phyloP scores from a whole-genome alignment of 2,113 vertebrate species.

The Mobula birostris region DNA sequence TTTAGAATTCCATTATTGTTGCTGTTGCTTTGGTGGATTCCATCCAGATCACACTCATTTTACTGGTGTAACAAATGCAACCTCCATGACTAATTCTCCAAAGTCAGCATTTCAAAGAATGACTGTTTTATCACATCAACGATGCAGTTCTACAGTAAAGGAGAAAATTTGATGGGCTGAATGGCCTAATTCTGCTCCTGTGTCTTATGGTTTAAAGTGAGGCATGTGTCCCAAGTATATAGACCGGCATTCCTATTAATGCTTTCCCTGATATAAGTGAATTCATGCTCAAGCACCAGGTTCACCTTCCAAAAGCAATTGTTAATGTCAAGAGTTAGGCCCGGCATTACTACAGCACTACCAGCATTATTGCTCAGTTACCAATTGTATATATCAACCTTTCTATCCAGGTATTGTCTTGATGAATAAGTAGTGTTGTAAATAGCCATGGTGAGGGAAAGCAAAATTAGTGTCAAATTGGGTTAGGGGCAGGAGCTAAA shows the following conservation, averaged over 20 bases:
- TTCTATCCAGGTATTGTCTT: background rate
- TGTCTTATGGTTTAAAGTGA: background rate
- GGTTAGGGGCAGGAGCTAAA: background rate
- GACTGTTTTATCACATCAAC: background rate
- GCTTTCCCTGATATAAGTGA: background rate
- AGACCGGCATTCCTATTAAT: background rate
- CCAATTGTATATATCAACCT: background rate
- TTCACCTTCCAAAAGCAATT: background rate
- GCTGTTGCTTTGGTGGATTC: background rate
- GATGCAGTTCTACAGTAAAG: background rate
- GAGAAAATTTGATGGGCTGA: too few relatives aligned
- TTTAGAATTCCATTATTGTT: background rate
- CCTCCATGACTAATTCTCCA: background rate
- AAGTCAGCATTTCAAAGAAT: background rate
- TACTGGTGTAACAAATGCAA: background rate
- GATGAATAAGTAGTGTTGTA: background rate
- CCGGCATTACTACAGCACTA: background rate
- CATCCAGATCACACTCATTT: background rate
- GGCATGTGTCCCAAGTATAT: background rate
- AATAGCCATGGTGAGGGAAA: conserved; percentile 14
- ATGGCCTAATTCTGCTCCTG: too few relatives aligned
- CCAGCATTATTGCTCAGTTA: background rate
- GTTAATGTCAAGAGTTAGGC: background rate
- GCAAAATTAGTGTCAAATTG: conserved; percentile 29
- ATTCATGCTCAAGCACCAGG: background rate